Percentiles rank a stretch among this genome's conserved stretches.
Evolutionary conservation across 2,888 invertebrate species (phyloP).

Genomic region (Marasmarcha lunaedactyla): DNA sequence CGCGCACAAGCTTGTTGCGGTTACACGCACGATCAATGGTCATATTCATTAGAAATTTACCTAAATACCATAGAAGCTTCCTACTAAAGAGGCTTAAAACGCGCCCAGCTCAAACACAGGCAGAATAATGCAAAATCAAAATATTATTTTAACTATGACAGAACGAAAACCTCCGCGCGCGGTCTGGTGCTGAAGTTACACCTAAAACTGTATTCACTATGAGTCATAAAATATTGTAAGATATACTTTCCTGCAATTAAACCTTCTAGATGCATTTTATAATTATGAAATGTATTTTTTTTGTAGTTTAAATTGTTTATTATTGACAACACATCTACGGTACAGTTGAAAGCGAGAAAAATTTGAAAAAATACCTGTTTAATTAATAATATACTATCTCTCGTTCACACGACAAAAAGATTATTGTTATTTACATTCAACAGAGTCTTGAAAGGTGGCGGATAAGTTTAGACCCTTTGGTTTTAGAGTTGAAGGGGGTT

Average conservation of each 20-base stretch:
- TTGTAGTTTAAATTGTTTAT: conserved; percentile 60
- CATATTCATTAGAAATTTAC: conserved; percentile 20
- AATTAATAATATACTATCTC: conserved; percentile 63
- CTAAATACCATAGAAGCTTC: conserved; percentile 25
- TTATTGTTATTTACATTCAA: conserved; percentile 68
- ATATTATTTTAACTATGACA: conserved; percentile 32
- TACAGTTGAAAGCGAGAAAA: conserved; percentile 70
- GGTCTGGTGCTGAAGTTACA: conserved; percentile 40
- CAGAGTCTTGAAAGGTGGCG: conserved; percentile 30
- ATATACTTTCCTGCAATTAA: conserved; percentile 65
- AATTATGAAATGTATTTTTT: conserved; percentile 64
- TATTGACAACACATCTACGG: conserved; percentile 69
- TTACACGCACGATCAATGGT: conserved; percentile 23
- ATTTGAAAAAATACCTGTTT: conserved; percentile 69
- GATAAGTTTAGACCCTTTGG: too few species aligned
- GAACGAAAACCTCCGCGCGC: conserved; percentile 41
- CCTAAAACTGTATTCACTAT: conserved; percentile 62
- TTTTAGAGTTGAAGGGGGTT: conserved; percentile 19
- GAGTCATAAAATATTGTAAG: conserved; percentile 64
- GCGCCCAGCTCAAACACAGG: conserved; percentile 24
- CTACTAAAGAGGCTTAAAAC: conserved; percentile 31
- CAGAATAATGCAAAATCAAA: conserved; percentile 28
- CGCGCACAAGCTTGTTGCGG: conserved; percentile 27
- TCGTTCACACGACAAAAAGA: conserved; percentile 68
- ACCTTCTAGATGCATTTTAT: conserved; percentile 60